Evolutionary conservation across 1,140 invertebrate species (phyloP), one percentile per base, ranked within the genome.

Genomic region (Heliconius congener): DNA sequence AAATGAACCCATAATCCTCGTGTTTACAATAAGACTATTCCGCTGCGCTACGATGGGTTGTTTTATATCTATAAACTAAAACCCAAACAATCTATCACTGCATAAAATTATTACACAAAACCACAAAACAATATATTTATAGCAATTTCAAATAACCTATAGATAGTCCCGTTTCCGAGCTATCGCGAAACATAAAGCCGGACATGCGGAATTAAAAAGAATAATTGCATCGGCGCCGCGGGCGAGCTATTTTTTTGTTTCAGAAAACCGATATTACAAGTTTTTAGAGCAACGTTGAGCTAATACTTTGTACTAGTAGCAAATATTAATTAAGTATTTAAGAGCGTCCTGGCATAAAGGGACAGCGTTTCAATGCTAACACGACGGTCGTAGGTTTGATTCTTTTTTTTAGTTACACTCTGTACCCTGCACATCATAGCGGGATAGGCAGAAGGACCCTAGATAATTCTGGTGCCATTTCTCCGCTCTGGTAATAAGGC

Each of bases 171-270:
- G 78, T 75, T 80, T 66, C 74, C 74, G 79, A 79, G 82, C 82
- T 83, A 83, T 83, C 82, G 82, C 79, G 76, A 75, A 27, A 80
- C 76, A 82, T 82, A 82, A 83, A 80, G 82, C 80, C 76, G 76
- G 79, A 83, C 82, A 77, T 77, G 82, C 71, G 82, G 81, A 83
- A 83, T 83, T 83, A 83, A 83, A 83, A 81, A 83, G 82, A 83
- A 23, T 81, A 79, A 83, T 80, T 73, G 80, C 82, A 73, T 71
- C 71, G 80, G 78, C 82, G 76, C 73, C 82, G 82, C 82, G 74
- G 74, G 74, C 74, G 60, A n/a, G 60, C 60, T 30, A 66, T 16
- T 66, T 66, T 23, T 66, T 66, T 66, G 60, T 66, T 27, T 6
- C 60, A 30, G 60, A 66, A 66, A 66, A 66, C 60, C 60, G 60